Percentiles rank a stretch among this genome's conserved stretches.
phyloP scores from a whole-genome alignment of 2,888 invertebrate genomes.

The Timandra comae region DNA sequence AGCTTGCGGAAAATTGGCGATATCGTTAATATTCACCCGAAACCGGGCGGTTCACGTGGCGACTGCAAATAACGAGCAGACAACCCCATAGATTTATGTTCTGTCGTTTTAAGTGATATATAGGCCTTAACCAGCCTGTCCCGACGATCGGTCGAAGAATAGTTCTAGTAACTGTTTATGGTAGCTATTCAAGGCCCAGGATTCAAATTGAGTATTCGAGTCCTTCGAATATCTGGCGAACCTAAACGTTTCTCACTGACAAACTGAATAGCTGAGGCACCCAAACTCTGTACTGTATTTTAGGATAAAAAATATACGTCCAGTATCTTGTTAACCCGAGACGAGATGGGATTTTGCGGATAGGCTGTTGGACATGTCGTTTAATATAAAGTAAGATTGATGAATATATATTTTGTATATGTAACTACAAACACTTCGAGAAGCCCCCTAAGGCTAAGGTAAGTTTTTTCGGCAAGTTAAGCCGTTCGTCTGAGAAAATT shows the following conservation, averaged over 20 bases:
- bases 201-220: slow-evolving; percentile 28
- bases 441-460: slow-evolving; percentile 50
- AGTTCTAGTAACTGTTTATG: slow-evolving; percentile 53
- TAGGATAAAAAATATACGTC: background rate
- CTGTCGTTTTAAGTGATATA: slow-evolving; percentile 73
- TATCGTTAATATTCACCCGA: slow-evolving; percentile 77
- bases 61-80: slow-evolving; percentile 73
- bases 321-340: background rate
- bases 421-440: slow-evolving; percentile 50
- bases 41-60: slow-evolving; percentile 71
- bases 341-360: slow-evolving; percentile 4
- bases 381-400: too few species aligned
- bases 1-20: slow-evolving; percentile 75
- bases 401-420: too few species aligned
- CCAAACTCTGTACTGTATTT: background rate
- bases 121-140: slow-evolving; percentile 44
- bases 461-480: slow-evolving; percentile 59
- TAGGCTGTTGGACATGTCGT: slow-evolving; percentile 25
- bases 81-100: slow-evolving; percentile 70
- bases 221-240: slow-evolving; percentile 22
- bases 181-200: slow-evolving; percentile 27
- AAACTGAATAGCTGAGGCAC: background rate
- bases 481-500: slow-evolving; percentile 65
- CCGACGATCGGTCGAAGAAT: slow-evolving; percentile 47
- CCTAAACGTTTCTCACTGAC: slow-evolving; percentile 7